Percentiles rank a stretch among this genome's conserved stretches.
phyloP scores from a whole-genome alignment of 2,113 vertebrate species.

The Burhinus bistriatus region DNA sequence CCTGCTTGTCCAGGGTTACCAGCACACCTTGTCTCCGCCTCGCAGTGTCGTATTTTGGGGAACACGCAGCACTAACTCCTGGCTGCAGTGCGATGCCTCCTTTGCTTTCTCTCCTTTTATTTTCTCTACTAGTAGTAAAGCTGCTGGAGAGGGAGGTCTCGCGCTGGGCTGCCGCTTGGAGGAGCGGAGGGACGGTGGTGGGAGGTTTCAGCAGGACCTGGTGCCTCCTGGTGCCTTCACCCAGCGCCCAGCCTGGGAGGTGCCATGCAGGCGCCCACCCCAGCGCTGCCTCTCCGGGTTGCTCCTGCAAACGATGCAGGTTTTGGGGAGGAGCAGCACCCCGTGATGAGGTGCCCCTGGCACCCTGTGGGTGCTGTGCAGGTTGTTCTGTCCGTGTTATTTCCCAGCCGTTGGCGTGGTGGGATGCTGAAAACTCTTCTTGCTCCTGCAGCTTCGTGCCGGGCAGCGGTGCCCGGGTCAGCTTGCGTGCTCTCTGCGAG shows the following conservation, averaged over 20 bases:
- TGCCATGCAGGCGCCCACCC: no score
- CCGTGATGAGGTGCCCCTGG: background rate
- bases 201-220: background rate
- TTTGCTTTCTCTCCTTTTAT: background rate
- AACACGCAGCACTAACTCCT: fast-evolving
- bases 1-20: background rate
- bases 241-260: fast-evolving
- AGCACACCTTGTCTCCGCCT: background rate
- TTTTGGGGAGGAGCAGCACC: background rate
- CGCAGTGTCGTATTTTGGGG: fast-evolving
- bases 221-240: background rate
- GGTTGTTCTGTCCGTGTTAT: background rate
- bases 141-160: background rate
- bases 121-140: background rate
- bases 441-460: no score
- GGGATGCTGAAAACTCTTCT: background rate
- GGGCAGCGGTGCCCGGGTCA: background rate
- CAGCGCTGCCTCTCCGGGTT: background rate
- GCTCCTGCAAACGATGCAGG: background rate
- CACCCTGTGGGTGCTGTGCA: background rate
- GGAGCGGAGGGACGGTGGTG: no score
- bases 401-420: background rate
- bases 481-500: background rate
- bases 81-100: background rate
- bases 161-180: background rate